These are phyloP conservation scores for Lithobates pipiens DNA, from an alignment of 2,797 vertebrate species.

Conservation along the genomic window DNA sequence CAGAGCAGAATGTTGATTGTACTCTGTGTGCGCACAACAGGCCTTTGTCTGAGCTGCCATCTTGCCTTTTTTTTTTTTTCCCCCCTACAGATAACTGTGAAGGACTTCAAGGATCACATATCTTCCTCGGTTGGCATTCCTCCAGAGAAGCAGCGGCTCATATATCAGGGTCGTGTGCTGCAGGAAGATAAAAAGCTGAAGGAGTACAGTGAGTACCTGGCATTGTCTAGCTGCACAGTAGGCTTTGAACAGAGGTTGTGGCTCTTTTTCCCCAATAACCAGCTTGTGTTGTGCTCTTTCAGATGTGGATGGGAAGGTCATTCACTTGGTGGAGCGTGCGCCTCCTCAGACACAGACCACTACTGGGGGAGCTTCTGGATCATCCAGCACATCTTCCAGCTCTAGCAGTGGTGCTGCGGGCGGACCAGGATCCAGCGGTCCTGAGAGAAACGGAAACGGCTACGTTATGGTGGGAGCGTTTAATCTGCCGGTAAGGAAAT, in stretches of 20 bases:
- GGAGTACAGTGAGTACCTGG: conserved; percentile 86
- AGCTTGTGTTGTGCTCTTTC: background rate
- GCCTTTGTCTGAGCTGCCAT: background rate
- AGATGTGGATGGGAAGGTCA: conserved; percentile 94
- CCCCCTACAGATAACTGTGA: conserved; percentile 84
- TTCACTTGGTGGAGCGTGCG: conserved; percentile 91
- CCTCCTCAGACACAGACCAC: conserved; percentile 87
- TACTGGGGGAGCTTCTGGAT: conserved; percentile 80
- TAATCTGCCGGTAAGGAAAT: conserved; percentile 88
- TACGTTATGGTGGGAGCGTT: conserved; percentile 95
- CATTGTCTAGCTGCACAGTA: background rate
- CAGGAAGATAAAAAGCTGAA: conserved; percentile 91
- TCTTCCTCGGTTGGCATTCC: conserved; percentile 87
- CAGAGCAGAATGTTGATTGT: background rate
- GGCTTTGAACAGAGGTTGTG: background rate
- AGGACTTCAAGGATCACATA: conserved; percentile 93
- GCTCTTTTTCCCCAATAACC: background rate
- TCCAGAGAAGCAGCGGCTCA: conserved; percentile 91
- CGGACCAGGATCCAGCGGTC: conserved; percentile 75
- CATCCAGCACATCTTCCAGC: conserved; percentile 74
- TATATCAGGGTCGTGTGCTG: conserved; percentile 92
- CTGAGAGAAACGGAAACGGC: conserved; percentile 92
- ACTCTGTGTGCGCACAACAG: background rate
- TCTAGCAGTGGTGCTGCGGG: conserved; percentile 75
- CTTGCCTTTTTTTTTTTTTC: conserved; percentile 14